These are phyloP conservation scores for Atherinomorus stipes DNA, from an alignment of 2,113 vertebrate genomes.

Conservation along the genomic window DNA sequence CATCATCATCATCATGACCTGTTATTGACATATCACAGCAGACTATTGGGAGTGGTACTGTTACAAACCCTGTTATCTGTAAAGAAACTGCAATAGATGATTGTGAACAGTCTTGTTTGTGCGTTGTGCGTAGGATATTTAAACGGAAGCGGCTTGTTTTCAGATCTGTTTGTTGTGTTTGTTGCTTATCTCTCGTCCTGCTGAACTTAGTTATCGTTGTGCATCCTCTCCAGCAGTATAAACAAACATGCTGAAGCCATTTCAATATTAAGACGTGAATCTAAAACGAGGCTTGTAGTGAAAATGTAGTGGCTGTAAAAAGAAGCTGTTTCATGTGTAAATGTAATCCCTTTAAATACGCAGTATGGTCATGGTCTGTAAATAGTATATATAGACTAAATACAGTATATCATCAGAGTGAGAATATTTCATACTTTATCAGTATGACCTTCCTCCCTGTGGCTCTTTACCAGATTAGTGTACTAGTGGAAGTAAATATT, in stretches of 20 bases:
- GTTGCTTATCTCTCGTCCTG: slow-evolving; percentile 52
- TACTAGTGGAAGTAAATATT: slow-evolving; percentile 59
- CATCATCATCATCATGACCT: slow-evolving; percentile 1
- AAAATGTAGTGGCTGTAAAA: slow-evolving; percentile 59
- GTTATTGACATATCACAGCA: slow-evolving; percentile 38
- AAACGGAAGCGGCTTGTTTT: slow-evolving; percentile 56
- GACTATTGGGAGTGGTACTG: slow-evolving; percentile 57
- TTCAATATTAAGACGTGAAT: slow-evolving; percentile 37
- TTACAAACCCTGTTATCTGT: slow-evolving; percentile 63
- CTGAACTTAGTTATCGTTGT: slow-evolving; percentile 46
- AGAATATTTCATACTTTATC: slow-evolving; percentile 49
- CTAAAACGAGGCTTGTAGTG: slow-evolving; percentile 58
- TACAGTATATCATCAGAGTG: slow-evolving; percentile 6
- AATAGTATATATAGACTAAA: slow-evolving; percentile 69
- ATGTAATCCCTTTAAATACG: slow-evolving; percentile 67
- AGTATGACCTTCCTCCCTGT: slow-evolving; percentile 58
- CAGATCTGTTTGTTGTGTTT: slow-evolving; percentile 61
- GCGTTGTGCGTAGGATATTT: slow-evolving; percentile 61
- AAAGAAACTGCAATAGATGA: slow-evolving; percentile 66
- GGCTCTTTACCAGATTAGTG: slow-evolving; percentile 41
- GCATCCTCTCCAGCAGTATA: slow-evolving; percentile 35
- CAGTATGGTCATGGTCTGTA: slow-evolving; percentile 65
- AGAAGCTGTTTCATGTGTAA: slow-evolving; percentile 62
- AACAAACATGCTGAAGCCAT: slow-evolving; percentile 23
- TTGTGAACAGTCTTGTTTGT: slow-evolving; percentile 76